A percentile compares a stretch with the other conserved stretches of the same genome.
phyloP scores from a whole-genome alignment of 35 echinoderm and acorn worm species.

The Ophiothrix spiculata region DNA sequence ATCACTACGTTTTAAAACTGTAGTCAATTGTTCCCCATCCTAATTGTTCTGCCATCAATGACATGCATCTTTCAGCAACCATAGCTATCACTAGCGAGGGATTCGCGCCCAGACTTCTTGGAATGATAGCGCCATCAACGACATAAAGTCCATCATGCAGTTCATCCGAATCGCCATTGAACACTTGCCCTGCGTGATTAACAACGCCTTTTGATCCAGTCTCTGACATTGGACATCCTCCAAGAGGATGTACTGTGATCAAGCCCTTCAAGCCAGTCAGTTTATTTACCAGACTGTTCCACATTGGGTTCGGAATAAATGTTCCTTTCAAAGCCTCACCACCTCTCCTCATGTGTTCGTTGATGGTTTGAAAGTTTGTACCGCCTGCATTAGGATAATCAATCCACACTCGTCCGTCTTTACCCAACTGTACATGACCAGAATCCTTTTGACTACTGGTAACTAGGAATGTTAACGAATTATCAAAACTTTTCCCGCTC shows the following conservation, averaged over 20 bases:
- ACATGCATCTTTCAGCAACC: conserved; percentile 71
- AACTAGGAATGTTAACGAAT: conserved; percentile 52
- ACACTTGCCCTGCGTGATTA: conserved; percentile 66
- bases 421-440: conserved; percentile 37
- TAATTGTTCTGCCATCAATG: conserved; percentile 45
- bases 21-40: conserved; percentile 61
- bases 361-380: conserved; percentile 52
- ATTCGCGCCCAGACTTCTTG: conserved; percentile 73
- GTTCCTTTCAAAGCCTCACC: conserved; percentile 49
- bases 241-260: conserved; percentile 73
- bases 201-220: conserved; percentile 59
- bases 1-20: no score
- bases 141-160: conserved; percentile 65
- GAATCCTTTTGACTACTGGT: conserved; percentile 57
- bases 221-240: conserved; percentile 71
- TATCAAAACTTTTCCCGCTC: conserved; percentile 50
- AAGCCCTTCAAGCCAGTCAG: conserved; percentile 56
- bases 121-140: conserved; percentile 64
- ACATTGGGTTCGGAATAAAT: conserved; percentile 68
- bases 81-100: conserved; percentile 61
- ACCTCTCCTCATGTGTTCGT: conserved; percentile 20
- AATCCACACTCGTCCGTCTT: conserved; percentile 50
- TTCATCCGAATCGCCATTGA: conserved; percentile 52
- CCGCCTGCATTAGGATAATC: conserved; percentile 58
- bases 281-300: conserved; percentile 42